These are phyloP conservation scores for Ageneiosus marmoratus DNA, from an alignment of 2,113 vertebrate species.

Conservation along the genomic window DNA sequence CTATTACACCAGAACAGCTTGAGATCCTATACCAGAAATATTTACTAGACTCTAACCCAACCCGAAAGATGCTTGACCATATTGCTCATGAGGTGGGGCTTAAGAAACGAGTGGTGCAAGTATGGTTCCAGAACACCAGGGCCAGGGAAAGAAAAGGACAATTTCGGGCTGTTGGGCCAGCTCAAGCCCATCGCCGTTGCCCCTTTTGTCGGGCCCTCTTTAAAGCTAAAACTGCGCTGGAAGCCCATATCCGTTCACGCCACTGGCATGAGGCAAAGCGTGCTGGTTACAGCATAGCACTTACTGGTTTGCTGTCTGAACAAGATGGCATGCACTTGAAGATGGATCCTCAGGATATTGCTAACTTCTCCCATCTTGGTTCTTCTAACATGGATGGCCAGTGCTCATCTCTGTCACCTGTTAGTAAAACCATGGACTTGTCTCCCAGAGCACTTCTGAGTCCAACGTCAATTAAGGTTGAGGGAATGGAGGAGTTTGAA, in stretches of 20 bases:
- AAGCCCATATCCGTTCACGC: conserved; percentile 96
- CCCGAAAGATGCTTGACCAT: conserved; percentile 98
- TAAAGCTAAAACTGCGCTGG: conserved; percentile 96
- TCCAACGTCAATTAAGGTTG: conserved; percentile 96
- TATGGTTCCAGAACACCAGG: conserved; percentile 98
- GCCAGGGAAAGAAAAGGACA: conserved; percentile 96
- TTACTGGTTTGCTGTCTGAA: conserved; percentile 89
- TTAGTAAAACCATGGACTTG: conserved; percentile 91
- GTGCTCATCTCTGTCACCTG: conserved; percentile 88
- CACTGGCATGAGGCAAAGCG: conserved; percentile 99
- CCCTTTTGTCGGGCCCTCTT: conserved; percentile 97
- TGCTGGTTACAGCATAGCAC: conserved; percentile 92
- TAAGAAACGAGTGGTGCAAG: conserved; percentile 98
- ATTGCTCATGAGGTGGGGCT: conserved; percentile 97
- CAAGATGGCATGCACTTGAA: conserved; percentile 90
- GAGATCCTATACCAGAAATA: conserved; percentile 98
- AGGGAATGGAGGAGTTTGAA: conserved; percentile 97
- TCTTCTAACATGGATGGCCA: conserved; percentile 84
- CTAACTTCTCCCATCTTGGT: conserved; percentile 82
- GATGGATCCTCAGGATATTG: conserved; percentile 87
- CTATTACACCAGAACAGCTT: conserved; percentile 98
- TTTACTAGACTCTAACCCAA: conserved; percentile 95
- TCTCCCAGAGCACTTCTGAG: conserved; percentile 91
- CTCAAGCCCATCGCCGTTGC: conserved; percentile 94
- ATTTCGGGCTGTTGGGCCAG: conserved; percentile 94